phyloP scores from a whole-genome alignment of 2,113 vertebrate species.

The Dicaeum eximium region DNA sequence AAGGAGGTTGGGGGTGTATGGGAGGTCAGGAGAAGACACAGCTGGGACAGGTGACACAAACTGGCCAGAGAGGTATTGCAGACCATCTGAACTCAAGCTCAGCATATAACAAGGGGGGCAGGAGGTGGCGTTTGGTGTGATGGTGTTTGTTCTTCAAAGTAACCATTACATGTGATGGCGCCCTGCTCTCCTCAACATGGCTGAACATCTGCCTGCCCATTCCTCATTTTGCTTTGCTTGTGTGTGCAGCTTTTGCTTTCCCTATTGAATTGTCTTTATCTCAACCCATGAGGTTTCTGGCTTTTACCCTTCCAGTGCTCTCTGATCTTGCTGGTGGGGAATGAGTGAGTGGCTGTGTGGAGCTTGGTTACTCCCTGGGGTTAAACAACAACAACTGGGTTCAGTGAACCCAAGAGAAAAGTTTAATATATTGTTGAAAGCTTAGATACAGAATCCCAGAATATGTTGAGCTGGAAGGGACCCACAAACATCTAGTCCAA shows the following conservation, averaged over 20 bases:
- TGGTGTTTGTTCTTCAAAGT: rapidly evolving
- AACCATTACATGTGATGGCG: too few species aligned
- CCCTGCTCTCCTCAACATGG: not conserved
- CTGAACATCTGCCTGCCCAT: not conserved
- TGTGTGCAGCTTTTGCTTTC: not conserved
- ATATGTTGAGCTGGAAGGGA: not conserved
- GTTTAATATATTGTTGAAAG: not conserved
- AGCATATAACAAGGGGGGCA: too few species aligned
- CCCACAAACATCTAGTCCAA: not conserved
- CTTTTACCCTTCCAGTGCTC: not conserved
- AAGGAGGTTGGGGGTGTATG: not conserved
- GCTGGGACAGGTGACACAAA: not conserved
- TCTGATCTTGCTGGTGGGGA: not conserved
- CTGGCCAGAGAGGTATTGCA: not conserved
- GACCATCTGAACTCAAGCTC: not conserved
- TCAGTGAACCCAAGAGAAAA: not conserved
- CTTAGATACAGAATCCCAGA: not conserved
- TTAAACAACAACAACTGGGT: not conserved
- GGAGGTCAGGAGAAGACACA: not conserved
- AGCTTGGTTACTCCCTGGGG: not conserved
- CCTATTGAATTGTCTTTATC: not conserved
- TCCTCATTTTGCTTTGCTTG: not conserved
- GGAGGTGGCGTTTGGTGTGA: rapidly evolving
- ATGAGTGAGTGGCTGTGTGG: not conserved
- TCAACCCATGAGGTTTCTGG: not conserved